Conservation (phyloP, 2,113 vertebrate species). For the Ictidomys tridecemlineatus region DNA sequence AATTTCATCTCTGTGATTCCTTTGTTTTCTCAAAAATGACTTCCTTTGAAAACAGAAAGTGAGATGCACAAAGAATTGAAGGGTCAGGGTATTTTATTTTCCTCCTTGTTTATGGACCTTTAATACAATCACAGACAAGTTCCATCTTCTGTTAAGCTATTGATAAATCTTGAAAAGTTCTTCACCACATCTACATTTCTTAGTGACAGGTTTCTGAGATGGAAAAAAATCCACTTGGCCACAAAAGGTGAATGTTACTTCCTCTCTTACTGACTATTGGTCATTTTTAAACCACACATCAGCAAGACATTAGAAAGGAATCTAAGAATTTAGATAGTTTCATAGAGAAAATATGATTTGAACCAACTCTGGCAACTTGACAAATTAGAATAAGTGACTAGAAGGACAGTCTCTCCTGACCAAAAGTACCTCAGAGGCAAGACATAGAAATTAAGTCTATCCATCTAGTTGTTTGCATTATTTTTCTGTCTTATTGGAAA, state of each 20-base stretch:
- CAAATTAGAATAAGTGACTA: neutral
- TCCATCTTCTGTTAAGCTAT: neutral
- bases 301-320: neutral
- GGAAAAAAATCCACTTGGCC: neutral
- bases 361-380: neutral
- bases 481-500: neutral
- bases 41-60: conserved; percentile 37
- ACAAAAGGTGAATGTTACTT: neutral
- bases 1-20: neutral
- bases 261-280: neutral
- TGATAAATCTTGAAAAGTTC: conserved; percentile 10
- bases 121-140: neutral
- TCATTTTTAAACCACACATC: neutral
- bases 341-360: neutral
- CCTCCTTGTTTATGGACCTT: neutral
- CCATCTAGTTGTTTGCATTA: neutral
- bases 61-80: neutral
- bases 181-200: neutral
- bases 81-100: neutral
- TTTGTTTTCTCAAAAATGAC: conserved; percentile 41
- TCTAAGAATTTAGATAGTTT: neutral
- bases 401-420: neutral
- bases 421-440: neutral
- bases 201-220: neutral
- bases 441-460: neutral